These are phyloP conservation scores for Tetranychus piercei DNA, from an alignment of 2,888 invertebrate species.

Conservation along the genomic window DNA sequence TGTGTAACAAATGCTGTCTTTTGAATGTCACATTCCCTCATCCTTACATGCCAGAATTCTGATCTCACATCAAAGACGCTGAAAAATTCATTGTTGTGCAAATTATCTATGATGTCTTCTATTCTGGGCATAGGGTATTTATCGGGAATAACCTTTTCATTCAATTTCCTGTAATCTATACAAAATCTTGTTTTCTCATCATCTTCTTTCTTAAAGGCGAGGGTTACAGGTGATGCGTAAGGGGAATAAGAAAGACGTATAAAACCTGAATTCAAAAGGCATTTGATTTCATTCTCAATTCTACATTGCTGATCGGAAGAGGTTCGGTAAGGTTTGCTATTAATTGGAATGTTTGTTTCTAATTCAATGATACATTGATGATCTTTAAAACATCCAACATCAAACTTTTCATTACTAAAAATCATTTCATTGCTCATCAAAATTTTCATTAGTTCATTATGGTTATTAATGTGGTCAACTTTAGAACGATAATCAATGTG, in stretches of 20 bases:
- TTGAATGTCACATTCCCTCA: background rate
- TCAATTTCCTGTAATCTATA: constrained; percentile 16
- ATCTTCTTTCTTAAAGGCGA: constrained; percentile 16
- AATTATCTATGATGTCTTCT: constrained; percentile 4
- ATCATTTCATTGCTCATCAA: too few relatives aligned
- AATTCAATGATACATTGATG: background rate
- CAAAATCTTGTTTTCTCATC: constrained; percentile 8
- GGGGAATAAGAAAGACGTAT: background rate
- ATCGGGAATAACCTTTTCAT: constrained; percentile 11
- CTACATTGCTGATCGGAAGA: background rate
- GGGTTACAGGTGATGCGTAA: constrained; percentile 10
- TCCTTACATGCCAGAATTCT: constrained; percentile 10
- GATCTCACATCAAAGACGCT: constrained; percentile 4
- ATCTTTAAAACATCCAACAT: background rate
- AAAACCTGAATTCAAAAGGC: background rate
- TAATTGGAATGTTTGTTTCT: background rate
- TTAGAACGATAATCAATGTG: too few relatives aligned
- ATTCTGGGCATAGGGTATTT: constrained; percentile 15
- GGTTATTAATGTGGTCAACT: too few relatives aligned
- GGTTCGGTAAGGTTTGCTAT: background rate
- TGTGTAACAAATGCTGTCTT: constrained; percentile 15
- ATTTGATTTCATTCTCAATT: constrained; percentile 3
- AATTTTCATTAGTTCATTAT: too few relatives aligned
- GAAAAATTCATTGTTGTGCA: background rate
- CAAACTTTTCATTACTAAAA: background rate